Conservation (phyloP, 2,797 vertebrate species). For the Enteromius viviparus region DNA sequence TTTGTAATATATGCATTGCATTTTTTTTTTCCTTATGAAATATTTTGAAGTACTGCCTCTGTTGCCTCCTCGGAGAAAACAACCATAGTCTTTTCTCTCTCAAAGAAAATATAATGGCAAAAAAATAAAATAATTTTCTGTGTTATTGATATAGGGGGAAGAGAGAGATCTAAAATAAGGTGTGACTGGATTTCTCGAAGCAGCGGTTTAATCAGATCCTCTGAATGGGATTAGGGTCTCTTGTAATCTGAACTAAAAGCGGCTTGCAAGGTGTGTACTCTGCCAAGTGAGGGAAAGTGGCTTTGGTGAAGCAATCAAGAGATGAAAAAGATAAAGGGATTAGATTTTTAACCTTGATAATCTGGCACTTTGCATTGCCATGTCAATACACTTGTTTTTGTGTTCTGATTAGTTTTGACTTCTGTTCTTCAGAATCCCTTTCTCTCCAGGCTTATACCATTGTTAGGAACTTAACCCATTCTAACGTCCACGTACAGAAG, state of each 20-base stretch:
- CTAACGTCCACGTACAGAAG: constrained; percentile 38
- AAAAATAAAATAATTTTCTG: constrained; percentile 12
- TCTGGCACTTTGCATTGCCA: constrained; percentile 60
- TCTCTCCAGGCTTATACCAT: constrained; percentile 22
- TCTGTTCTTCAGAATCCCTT: constrained; percentile 54
- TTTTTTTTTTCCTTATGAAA: not conserved
- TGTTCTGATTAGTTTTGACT: constrained; percentile 28
- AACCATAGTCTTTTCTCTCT: not conserved
- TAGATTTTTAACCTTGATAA: constrained; percentile 68
- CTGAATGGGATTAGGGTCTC: constrained; percentile 55
- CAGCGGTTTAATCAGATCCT: constrained; percentile 59
- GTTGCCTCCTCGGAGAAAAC: not conserved
- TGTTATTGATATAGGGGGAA: constrained; percentile 4
- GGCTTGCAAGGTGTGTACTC: constrained; percentile 49
- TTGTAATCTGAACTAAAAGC: constrained; percentile 60
- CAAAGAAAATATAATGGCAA: not conserved
- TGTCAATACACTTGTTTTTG: constrained; percentile 41
- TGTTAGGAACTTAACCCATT: constrained; percentile 36
- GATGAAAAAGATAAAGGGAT: constrained; percentile 75
- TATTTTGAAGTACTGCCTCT: not conserved
- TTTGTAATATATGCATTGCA: not conserved
- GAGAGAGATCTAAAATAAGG: constrained; percentile 38
- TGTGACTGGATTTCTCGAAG: constrained; percentile 11
- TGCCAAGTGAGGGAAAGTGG: constrained; percentile 54
- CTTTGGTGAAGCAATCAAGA: constrained; percentile 64